phyloP scores from a whole-genome alignment of 2,797 vertebrate species.

The Tamandua tetradactyla region DNA sequence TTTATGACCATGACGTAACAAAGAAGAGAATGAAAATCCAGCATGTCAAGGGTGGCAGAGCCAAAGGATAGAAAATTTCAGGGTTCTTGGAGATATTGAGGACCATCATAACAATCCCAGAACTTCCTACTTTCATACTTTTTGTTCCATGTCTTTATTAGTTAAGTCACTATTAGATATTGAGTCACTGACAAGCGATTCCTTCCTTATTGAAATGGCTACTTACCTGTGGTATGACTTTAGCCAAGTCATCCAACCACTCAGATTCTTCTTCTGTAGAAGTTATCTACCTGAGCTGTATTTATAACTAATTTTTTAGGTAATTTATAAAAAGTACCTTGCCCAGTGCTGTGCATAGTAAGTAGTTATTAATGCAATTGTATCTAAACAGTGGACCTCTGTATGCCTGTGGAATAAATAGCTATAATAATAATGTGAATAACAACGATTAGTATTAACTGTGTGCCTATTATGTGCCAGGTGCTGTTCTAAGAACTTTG shows the following conservation, averaged over 20 bases:
- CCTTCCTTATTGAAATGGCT: not conserved
- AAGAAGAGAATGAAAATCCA: not conserved
- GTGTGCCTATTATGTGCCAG: accelerated
- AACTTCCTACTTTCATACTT: not conserved
- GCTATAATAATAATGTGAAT: not conserved
- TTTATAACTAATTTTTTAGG: not conserved
- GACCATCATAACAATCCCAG: not conserved
- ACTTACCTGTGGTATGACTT: not conserved
- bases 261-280: not conserved
- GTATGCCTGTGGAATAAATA: not conserved
- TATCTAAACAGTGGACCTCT: not conserved
- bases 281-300: not conserved
- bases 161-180: not conserved
- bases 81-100: not conserved
- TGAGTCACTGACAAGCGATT: not conserved
- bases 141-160: not conserved
- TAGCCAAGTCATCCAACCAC: not conserved
- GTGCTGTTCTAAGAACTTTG: not conserved
- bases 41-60: not conserved
- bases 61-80: not conserved
- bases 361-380: not conserved
- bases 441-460: not conserved
- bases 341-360: not conserved
- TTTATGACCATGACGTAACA: not conserved
- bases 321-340: not conserved